Evolutionary conservation across 2,797 vertebrate species (phyloP).

Genomic region (Lophius americanus): DNA sequence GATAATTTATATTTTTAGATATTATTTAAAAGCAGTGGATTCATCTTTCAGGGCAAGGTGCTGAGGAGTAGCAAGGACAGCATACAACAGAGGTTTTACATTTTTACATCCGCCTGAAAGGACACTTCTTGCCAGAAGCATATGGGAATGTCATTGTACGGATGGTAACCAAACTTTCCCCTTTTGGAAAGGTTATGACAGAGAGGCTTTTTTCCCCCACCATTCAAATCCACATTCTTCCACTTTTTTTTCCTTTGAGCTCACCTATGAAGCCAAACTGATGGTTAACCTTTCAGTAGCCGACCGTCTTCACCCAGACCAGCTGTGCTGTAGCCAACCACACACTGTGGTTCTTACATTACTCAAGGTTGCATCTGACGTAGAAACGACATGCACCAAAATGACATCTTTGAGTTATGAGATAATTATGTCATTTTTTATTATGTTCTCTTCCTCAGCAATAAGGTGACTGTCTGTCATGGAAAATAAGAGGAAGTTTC

Average conservation of each 20-base stretch:
- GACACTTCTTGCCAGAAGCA: conserved; percentile 43
- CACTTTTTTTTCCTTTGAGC: conserved; percentile 43
- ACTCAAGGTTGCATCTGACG: conserved; percentile 7
- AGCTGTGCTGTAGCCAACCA: conserved; percentile 11
- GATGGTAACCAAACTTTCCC: conserved; percentile 38
- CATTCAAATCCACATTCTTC: conserved; percentile 23
- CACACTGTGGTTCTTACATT: not conserved
- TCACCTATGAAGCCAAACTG: conserved; percentile 38
- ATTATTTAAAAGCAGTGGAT: too few relatives aligned
- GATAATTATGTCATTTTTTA: conserved; percentile 32
- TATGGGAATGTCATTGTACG: conserved; percentile 69
- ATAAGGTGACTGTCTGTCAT: conserved; percentile 26
- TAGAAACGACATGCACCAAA: not conserved
- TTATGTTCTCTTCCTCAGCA: conserved; percentile 12
- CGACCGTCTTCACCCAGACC: conserved; percentile 18
- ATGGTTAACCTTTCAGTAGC: conserved; percentile 48
- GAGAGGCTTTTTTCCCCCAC: conserved; percentile 21
- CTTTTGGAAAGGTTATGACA: conserved; percentile 28
- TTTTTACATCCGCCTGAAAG: conserved; percentile 18
- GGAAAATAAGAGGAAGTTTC: conserved; percentile 1
- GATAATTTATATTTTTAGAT: too few relatives aligned
- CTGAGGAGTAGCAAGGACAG: conserved; percentile 15
- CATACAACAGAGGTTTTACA: conserved; percentile 21
- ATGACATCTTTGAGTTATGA: conserved; percentile 30
- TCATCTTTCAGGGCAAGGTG: not conserved